phyloP scores from a whole-genome alignment of 1,140 invertebrate species.

The Babylonia areolata region DNA sequence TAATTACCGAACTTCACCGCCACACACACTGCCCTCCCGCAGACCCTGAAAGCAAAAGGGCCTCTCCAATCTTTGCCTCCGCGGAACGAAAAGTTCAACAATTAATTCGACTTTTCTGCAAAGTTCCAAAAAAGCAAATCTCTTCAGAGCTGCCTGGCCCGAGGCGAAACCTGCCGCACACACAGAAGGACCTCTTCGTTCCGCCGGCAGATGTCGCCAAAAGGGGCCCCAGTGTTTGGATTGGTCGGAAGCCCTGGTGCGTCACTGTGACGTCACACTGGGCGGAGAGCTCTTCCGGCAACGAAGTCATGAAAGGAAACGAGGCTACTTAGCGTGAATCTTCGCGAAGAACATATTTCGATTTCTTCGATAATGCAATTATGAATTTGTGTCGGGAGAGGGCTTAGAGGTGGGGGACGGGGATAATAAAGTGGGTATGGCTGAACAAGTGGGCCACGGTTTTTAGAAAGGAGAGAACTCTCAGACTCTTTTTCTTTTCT shows the following conservation, averaged over 20 bases:
- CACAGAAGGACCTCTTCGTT: constrained; percentile 17
- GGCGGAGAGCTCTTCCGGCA: constrained; percentile 39
- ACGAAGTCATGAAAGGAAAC: constrained; percentile 36
- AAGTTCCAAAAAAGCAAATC: constrained; percentile 37
- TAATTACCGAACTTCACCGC: constrained; percentile 30
- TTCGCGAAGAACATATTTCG: too few relatives aligned
- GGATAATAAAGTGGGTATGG: not conserved
- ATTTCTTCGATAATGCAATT: not conserved
- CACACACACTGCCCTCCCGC: not conserved
- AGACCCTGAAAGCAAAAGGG: constrained; percentile 1
- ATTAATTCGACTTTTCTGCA: constrained; percentile 35
- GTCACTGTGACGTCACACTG: constrained; percentile 41
- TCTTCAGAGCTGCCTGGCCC: not conserved
- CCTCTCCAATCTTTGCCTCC: constrained; percentile 7
- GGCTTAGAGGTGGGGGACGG: too few relatives aligned
- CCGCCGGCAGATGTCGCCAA: constrained; percentile 18
- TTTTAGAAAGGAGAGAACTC: not conserved
- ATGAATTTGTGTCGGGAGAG: not conserved
- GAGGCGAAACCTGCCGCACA: constrained; percentile 33
- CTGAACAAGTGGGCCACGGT: not conserved
- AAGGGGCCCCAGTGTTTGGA: constrained; percentile 30
- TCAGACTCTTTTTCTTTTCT: too few relatives aligned
- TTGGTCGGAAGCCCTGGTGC: constrained; percentile 31
- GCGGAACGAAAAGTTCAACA: constrained; percentile 30
- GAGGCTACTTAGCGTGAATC: constrained; percentile 3